Percentiles rank a stretch among this genome's conserved stretches.
Evolutionary conservation across 2,113 vertebrate species (phyloP).

Genomic region (Odocoileus virginianus): DNA sequence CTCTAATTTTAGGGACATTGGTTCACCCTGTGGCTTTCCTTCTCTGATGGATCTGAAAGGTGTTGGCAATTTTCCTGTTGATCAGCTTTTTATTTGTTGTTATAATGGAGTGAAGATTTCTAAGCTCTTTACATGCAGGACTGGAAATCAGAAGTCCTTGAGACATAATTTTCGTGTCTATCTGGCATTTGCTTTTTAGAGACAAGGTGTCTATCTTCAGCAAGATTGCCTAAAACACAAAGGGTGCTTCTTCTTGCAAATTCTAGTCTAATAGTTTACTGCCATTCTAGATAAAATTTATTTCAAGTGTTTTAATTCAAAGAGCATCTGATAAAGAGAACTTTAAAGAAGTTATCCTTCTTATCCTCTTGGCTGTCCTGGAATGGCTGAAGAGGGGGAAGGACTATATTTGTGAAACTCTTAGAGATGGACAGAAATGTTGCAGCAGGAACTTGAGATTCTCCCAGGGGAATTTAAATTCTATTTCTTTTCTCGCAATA

Average conservation of each 20-base stretch:
- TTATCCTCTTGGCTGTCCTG: background rate
- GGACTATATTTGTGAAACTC: background rate
- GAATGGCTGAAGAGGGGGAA: background rate
- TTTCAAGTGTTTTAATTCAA: constrained; percentile 1
- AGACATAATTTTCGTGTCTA: constrained; percentile 90
- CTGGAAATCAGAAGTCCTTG: constrained; percentile 73
- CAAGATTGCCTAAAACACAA: background rate
- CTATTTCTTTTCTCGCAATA: background rate
- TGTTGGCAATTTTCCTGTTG: background rate
- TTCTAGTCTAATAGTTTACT: background rate
- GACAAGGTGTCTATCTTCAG: constrained; percentile 90
- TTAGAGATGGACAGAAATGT: background rate
- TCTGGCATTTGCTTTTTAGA: constrained; percentile 95
- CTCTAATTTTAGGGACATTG: background rate
- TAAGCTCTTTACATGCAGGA: background rate
- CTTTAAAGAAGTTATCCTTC: background rate
- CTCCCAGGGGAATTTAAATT: background rate
- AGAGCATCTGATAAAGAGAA: background rate
- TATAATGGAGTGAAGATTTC: background rate
- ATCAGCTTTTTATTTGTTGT: background rate
- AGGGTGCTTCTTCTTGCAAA: background rate
- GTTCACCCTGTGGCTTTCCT: background rate
- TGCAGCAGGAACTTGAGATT: background rate
- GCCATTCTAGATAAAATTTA: background rate
- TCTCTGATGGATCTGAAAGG: background rate